Conservation (phyloP, 1,140 invertebrate genomes). For the Cydia pomonella region DNA sequence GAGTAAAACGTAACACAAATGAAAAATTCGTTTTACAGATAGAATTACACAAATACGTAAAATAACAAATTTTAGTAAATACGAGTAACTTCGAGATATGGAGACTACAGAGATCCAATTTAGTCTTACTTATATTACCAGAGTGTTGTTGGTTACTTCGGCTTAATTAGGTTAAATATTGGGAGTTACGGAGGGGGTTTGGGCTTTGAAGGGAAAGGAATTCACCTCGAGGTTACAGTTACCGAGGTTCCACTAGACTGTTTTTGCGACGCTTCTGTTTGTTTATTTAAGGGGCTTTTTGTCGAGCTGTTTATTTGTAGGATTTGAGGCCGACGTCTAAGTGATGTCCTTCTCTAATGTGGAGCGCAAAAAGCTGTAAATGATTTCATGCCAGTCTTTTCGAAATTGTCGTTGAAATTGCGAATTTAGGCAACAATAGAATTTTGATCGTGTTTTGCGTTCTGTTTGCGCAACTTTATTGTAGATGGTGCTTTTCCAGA, state of each 20-base stretch:
- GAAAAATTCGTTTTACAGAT: no score
- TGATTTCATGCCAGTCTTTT: background rate
- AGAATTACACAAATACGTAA: no score
- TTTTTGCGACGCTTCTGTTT: slow-evolving; percentile 21
- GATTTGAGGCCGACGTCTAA: slow-evolving; percentile 15
- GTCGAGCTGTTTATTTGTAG: slow-evolving; percentile 22
- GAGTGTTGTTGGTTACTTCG: no score
- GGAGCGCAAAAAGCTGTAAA: background rate
- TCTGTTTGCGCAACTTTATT: background rate
- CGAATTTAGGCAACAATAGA: slow-evolving; percentile 11
- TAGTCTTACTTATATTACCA: no score
- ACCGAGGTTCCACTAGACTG: background rate
- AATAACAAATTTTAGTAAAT: no score
- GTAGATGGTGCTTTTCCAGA: no score
- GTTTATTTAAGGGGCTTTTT: slow-evolving; percentile 18
- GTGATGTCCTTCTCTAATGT: slow-evolving; percentile 24
- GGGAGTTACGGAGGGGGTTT: no score
- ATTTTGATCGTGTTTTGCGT: slow-evolving; percentile 11
- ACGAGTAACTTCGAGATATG: no score
- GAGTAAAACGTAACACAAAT: no score
- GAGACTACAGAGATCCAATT: no score
- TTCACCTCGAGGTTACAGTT: background rate
- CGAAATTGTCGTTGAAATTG: slow-evolving; percentile 1
- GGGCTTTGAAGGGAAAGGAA: background rate
- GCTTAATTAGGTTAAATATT: no score